phyloP scores from a whole-genome alignment of 64 coral and sea anemone species.

The Stylophora pistillata region DNA sequence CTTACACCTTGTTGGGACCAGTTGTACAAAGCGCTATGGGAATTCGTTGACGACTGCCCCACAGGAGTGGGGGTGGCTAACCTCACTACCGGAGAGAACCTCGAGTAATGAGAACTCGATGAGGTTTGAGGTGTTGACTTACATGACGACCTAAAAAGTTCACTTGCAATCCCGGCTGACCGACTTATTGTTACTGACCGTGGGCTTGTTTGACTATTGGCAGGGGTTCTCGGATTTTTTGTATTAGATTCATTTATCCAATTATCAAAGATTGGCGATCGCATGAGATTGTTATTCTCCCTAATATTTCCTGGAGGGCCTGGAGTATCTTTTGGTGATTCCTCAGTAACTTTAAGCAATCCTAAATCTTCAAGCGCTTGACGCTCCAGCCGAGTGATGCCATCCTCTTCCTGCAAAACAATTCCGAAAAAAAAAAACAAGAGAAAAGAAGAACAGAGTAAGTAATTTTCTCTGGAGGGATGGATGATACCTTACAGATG shows the following conservation, averaged over 20 bases:
- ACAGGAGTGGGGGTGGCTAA: neutral
- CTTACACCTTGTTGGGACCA: too few species aligned
- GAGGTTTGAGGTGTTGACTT: neutral
- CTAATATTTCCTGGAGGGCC: neutral
- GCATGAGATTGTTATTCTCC: neutral
- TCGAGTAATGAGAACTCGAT: neutral
- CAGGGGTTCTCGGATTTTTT: neutral
- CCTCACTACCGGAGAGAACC: neutral
- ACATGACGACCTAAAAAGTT: neutral
- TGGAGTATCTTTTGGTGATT: neutral
- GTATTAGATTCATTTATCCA: neutral
- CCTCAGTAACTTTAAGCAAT: neutral
- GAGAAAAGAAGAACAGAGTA: neutral
- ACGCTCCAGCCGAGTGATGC: neutral
- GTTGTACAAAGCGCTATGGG: neutral
- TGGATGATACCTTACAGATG: too few species aligned
- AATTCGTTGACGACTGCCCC: neutral
- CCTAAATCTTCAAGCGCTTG: slow-evolving; percentile 32
- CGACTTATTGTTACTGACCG: neutral
- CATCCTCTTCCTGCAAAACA: slow-evolving; percentile 5
- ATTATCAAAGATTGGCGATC: neutral
- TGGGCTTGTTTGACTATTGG: neutral
- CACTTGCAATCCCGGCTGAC: neutral
- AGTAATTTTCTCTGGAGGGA: neutral
- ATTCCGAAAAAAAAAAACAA: neutral